phyloP scores from a whole-genome alignment of 2,113 vertebrate genomes.

The Crotalus horridus region DNA sequence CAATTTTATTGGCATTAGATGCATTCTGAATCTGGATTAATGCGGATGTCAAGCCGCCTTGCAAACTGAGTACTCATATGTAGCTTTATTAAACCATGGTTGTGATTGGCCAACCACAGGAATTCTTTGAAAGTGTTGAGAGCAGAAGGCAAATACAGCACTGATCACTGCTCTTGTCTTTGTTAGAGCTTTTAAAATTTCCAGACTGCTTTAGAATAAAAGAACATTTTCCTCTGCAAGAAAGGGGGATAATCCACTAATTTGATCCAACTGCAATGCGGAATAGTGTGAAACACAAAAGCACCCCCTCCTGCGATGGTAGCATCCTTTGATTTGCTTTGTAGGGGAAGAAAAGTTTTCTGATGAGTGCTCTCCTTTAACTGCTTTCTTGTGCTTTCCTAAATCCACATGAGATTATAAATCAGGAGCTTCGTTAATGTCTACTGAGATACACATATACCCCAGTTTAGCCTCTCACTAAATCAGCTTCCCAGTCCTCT shows the following conservation, averaged over 20 bases:
- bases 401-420: background rate
- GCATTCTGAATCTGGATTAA: background rate
- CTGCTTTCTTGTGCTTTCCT: background rate
- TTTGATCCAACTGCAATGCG: background rate
- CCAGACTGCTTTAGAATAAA: background rate
- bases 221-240: background rate
- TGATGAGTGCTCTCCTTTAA: background rate
- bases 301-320: background rate
- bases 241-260: background rate
- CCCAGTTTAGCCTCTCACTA: background rate
- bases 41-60: background rate
- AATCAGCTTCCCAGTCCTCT: background rate
- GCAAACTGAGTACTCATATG: background rate
- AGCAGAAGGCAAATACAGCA: background rate
- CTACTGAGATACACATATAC: background rate
- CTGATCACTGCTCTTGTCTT: background rate
- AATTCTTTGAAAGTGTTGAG: background rate
- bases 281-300: background rate
- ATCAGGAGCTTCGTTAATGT: background rate
- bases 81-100: too few species aligned
- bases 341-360: background rate
- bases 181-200: background rate
- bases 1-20: background rate
- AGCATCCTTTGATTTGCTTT: background rate
- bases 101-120: background rate